Evolutionary conservation across 2,888 invertebrate species (phyloP), one percentile per base, ranked within the genome.

Genomic region (Serripes groenlandicus): DNA sequence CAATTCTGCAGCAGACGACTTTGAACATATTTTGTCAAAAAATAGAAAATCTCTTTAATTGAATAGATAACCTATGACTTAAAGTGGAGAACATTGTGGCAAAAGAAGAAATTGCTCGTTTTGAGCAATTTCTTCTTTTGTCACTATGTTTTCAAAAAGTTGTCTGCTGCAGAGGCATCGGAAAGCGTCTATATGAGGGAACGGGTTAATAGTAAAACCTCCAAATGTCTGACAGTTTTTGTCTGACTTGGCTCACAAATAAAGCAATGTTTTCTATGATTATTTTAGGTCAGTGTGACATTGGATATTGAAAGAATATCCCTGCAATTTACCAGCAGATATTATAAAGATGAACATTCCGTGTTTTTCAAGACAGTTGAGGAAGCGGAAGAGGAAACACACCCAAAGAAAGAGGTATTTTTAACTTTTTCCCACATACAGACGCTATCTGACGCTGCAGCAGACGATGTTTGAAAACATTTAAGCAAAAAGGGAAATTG

Each of bases 261-360:
- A 42, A 11, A 18, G 42, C 18, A 42, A 9, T 42, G 9, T 18
- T 42, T 9, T 42, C 18, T 42, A 11, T 11, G 9, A 11, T 42
- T 42, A 26, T 62, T 62, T 11, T 21, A 86, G 86, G 83, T 83
- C 26, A 64, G 78, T 56, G 37, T 83, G 60, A 81, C 81, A 18
- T 34, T 86, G 7, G 86, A 86, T 54, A 80, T 83, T 35, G 86
- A 86, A 49, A 71, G 86, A 26, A 73, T 83, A 4, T 76, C 70
- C 9, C 74, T 82, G 37, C 37, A 64, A 35, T 86, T 86, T 62
- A 83, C 82, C n/a, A 83, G 86, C 28, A 69, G 86, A 3, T 86
- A 81, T 66, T 83, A 60, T 34, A 58, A 69, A 35, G 56, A 70
- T 1, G 42, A 28, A 28, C 30, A 73, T 35, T 54, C 72, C 3